Evolutionary conservation across 2,888 invertebrate genomes (phyloP).

Genomic region (Uropetala carovei): DNA sequence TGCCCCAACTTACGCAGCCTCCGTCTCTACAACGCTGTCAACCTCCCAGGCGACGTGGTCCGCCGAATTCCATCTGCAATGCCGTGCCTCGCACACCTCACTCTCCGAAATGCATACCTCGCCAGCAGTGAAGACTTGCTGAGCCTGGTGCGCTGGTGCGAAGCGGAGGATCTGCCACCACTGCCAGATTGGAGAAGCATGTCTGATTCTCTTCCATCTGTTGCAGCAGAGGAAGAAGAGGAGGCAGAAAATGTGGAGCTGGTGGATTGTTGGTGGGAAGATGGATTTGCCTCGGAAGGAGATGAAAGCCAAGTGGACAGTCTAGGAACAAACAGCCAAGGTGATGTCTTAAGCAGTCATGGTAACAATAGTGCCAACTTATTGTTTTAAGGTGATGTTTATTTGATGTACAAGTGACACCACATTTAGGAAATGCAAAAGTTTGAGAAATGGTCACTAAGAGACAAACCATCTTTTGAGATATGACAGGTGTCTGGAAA

Average conservation of each 20-base stretch:
- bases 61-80: not conserved
- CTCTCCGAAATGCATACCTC: not conserved
- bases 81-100: not conserved
- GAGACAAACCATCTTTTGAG: too few relatives aligned
- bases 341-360: too few relatives aligned
- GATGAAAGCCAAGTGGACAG: not conserved
- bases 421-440: too few relatives aligned
- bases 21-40: constrained; percentile 14
- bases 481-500: too few relatives aligned
- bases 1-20: not conserved
- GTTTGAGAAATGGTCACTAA: too few relatives aligned
- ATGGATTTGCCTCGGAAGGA: constrained; percentile 21
- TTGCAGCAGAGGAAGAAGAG: not conserved
- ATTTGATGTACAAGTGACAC: too few relatives aligned
- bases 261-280: constrained; percentile 42
- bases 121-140: not conserved
- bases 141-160: not conserved
- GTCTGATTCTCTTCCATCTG: not conserved
- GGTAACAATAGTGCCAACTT: too few relatives aligned
- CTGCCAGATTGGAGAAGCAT: not conserved
- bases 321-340: too few relatives aligned
- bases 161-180: not conserved
- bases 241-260: not conserved
- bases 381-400: too few relatives aligned
- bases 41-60: not conserved